Percentiles rank a stretch among this genome's conserved stretches.
Conservation (phyloP, 2,888 invertebrate species). For the Platycheirus albimanus region DNA sequence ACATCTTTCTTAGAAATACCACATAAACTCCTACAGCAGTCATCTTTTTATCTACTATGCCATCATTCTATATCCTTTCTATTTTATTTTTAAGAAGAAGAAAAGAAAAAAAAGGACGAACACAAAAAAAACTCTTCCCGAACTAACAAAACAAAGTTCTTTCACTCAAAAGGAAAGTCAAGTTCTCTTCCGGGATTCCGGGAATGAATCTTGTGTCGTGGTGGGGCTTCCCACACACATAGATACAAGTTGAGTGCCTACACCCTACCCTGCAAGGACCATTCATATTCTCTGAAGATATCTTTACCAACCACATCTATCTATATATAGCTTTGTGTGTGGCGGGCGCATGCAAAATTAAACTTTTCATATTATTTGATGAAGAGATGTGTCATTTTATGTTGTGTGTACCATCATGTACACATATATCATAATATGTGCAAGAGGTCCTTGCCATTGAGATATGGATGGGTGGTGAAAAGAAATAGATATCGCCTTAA, state of each 20-base stretch:
- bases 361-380: slow-evolving; percentile 71
- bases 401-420: slow-evolving; percentile 55
- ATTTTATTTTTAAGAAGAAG: slow-evolving; percentile 8
- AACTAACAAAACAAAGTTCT: slow-evolving; percentile 56
- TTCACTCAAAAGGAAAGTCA: slow-evolving; percentile 77
- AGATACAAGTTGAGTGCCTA: too few relatives aligned
- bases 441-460: slow-evolving; percentile 57
- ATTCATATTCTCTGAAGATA: slow-evolving; percentile 12
- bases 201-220: slow-evolving; percentile 60
- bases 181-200: slow-evolving; percentile 79
- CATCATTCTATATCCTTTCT: slow-evolving; percentile 49
- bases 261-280: not conserved
- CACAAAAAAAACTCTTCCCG: slow-evolving; percentile 38
- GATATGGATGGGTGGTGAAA: not conserved
- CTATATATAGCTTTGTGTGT: slow-evolving; percentile 5
- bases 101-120: not conserved
- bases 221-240: slow-evolving; percentile 18
- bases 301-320: not conserved
- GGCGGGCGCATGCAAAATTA: slow-evolving; percentile 62
- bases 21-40: slow-evolving; percentile 14
- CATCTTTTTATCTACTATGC: slow-evolving; percentile 54
- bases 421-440: slow-evolving; percentile 48
- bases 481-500: not conserved
- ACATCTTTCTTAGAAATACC: slow-evolving; percentile 22
- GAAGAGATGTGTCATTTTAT: slow-evolving; percentile 72